Conservation (phyloP, 30 jellyfish, hydroid and myxozoan species). For the Mastigias papua region DNA sequence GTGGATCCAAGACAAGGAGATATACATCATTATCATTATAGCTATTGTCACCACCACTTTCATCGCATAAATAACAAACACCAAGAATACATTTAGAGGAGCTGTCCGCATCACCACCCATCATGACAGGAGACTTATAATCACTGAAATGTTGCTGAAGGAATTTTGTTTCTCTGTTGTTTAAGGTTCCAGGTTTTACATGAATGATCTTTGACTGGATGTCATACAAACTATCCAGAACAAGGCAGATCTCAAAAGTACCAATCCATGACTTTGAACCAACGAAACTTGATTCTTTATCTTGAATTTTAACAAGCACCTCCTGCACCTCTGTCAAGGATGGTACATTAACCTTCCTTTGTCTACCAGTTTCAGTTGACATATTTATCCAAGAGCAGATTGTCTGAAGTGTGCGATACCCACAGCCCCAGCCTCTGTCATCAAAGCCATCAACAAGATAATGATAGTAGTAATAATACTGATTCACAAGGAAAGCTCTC, state of each 20-base stretch:
- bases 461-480: constrained; percentile 57
- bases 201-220: constrained; percentile 70
- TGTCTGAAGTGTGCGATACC: constrained; percentile 85
- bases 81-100: constrained; percentile 82
- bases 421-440: constrained; percentile 92
- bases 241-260: constrained; percentile 71
- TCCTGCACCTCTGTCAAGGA: constrained; percentile 60
- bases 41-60: too few relatives aligned
- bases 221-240: constrained; percentile 59
- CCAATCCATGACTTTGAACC: constrained; percentile 90
- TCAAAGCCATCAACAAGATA: constrained; percentile 67
- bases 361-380: constrained; percentile 35
- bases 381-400: constrained; percentile 72
- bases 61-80: background rate
- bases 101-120: constrained; percentile 88
- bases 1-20: constrained; percentile 71
- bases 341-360: constrained; percentile 34
- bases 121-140: constrained; percentile 74
- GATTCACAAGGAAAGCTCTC: background rate
- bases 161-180: background rate
- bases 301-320: constrained; percentile 61
- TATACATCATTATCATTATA: background rate
- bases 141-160: constrained; percentile 55
- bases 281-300: constrained; percentile 46
- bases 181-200: constrained; percentile 43